phyloP scores from a whole-genome alignment of 2,797 vertebrate genomes.

The Bovichtus variegatus region DNA sequence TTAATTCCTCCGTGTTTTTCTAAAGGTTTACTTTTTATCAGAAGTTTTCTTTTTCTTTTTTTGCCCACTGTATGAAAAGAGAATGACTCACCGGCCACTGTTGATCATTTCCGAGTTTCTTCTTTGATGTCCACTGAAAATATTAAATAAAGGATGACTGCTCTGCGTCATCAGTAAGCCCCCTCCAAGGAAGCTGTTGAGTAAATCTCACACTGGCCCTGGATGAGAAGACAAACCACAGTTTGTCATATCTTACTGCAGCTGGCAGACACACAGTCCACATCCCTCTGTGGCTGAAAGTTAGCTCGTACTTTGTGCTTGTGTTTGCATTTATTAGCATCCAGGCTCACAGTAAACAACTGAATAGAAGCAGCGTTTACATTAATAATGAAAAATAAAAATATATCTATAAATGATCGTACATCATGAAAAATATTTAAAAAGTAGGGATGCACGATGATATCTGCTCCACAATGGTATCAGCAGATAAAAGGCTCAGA shows the following conservation, averaged over 20 bases:
- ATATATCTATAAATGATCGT: no score
- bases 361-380: no score
- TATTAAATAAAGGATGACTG: slow-evolving; percentile 27
- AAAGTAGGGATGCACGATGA: no score
- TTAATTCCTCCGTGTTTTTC: background rate
- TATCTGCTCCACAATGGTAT: no score
- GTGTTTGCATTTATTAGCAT: no score
- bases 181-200: background rate
- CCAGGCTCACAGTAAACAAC: no score
- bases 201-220: slow-evolving; percentile 12
- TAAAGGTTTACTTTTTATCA: background rate
- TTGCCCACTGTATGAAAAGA: background rate
- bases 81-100: background rate
- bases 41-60: background rate
- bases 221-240: background rate
- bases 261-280: slow-evolving; percentile 11
- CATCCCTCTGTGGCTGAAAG: slow-evolving; percentile 8
- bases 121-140: slow-evolving; percentile 25
- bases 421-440: no score
- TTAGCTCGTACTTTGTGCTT: no score
- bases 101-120: slow-evolving; percentile 30
- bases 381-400: no score
- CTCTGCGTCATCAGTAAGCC: background rate
- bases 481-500: no score
- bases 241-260: slow-evolving; percentile 17